These are phyloP conservation scores for Drosophila infuscata DNA, from an alignment of 2,888 invertebrate genomes.

Conservation along the genomic window DNA sequence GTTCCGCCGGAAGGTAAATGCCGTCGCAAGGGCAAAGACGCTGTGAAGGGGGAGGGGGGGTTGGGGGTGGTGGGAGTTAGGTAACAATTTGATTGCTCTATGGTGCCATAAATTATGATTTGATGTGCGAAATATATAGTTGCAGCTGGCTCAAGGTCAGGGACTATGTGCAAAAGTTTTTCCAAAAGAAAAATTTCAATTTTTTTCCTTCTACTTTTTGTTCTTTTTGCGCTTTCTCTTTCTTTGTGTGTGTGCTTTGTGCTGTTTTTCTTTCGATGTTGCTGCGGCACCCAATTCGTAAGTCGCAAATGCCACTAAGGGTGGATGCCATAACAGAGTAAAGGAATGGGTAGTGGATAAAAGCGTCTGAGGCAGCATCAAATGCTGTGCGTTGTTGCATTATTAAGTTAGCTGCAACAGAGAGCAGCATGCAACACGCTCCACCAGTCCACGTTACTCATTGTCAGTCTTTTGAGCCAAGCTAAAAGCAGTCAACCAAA, in stretches of 20 bases:
- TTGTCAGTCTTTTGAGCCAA: constrained; percentile 10
- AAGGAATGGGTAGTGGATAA: background rate
- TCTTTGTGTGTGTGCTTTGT: constrained; percentile 10
- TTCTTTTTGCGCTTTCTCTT: background rate
- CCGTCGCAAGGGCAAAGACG: background rate
- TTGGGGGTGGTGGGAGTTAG: constrained; percentile 15
- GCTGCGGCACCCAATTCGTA: constrained; percentile 67
- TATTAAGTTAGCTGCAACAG: constrained; percentile 70
- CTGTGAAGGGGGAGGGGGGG: background rate
- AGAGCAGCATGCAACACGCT: constrained; percentile 18
- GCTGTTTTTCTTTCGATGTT: constrained; percentile 60
- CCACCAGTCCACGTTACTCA: constrained; percentile 30
- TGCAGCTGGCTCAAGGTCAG: constrained; percentile 46
- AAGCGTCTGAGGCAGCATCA: constrained; percentile 3
- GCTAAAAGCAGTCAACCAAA: constrained; percentile 10
- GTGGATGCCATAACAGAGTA: constrained; percentile 39
- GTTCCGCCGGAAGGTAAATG: constrained; percentile 39
- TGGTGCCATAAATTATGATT: constrained; percentile 73
- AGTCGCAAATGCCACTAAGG: constrained; percentile 62
- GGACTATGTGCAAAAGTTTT: constrained; percentile 17
- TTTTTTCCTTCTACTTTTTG: constrained; percentile 3
- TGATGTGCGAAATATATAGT: constrained; percentile 70
- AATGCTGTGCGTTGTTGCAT: constrained; percentile 50
- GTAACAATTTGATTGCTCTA: constrained; percentile 36
- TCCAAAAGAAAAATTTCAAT: constrained; percentile 9